phyloP scores from a whole-genome alignment of 2,888 invertebrate genomes.

The Ethmia dodecea region DNA sequence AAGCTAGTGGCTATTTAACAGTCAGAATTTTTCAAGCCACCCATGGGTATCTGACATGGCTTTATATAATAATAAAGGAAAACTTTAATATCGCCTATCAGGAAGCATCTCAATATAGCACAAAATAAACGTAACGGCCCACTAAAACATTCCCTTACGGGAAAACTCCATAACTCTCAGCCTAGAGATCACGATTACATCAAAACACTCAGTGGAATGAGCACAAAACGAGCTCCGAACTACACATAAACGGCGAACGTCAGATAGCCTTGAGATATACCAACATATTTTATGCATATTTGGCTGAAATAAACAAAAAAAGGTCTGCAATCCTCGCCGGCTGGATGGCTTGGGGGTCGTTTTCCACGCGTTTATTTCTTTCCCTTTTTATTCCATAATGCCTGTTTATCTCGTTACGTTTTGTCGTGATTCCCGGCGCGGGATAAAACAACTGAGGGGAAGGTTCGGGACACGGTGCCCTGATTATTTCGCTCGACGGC shows the following conservation, averaged over 20 bases:
- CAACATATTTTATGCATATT: slow-evolving; percentile 20
- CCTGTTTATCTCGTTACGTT: slow-evolving; percentile 37
- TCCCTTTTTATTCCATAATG: slow-evolving; percentile 26
- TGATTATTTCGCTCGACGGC: too few species aligned
- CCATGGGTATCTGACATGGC: too few species aligned
- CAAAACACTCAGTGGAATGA: slow-evolving; percentile 1
- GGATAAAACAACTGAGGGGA: slow-evolving; percentile 19
- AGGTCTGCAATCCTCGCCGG: slow-evolving; percentile 18
- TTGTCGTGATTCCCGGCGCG: slow-evolving; percentile 25
- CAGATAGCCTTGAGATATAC: slow-evolving; percentile 16
- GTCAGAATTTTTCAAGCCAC: too few species aligned
- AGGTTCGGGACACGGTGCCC: slow-evolving; percentile 22
- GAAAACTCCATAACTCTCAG: slow-evolving; percentile 5
- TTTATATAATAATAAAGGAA: too few species aligned
- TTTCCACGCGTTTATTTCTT: slow-evolving; percentile 6
- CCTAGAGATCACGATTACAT: slow-evolving; percentile 6
- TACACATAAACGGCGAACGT: slow-evolving; percentile 8
- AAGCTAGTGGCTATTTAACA: too few species aligned
- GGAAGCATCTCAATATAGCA: too few species aligned
- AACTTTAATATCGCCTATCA: too few species aligned
- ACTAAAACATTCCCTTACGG: slow-evolving; percentile 1
- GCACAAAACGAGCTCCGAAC: slow-evolving; percentile 5
- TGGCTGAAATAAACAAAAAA: slow-evolving; percentile 21
- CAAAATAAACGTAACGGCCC: too few species aligned
- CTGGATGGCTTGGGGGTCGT: slow-evolving; percentile 5